Percentiles rank a stretch among this genome's conserved stretches.
phyloP scores from a whole-genome alignment of 2,888 invertebrate genomes.

The Heliothis peltigera region DNA sequence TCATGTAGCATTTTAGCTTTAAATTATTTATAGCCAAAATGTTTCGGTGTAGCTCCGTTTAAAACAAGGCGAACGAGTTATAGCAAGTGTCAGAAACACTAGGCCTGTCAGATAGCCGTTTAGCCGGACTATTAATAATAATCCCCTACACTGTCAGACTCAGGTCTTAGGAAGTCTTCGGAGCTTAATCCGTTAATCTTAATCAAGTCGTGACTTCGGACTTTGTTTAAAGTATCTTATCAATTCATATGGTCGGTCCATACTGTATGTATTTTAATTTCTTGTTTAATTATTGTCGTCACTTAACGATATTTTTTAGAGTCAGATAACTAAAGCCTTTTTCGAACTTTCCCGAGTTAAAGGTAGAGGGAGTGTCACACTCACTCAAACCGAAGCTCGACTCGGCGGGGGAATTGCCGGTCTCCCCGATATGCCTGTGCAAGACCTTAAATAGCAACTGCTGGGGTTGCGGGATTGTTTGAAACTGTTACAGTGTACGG shows the following conservation, averaged over 20 bases:
- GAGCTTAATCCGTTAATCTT: slow-evolving; percentile 74
- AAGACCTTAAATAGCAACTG: too few relatives aligned
- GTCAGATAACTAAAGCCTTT: too few relatives aligned
- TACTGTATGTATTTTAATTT: too few relatives aligned
- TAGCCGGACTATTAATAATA: slow-evolving; percentile 72
- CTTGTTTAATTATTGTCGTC: too few relatives aligned
- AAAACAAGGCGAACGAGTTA: slow-evolving; percentile 47
- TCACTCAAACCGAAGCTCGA: too few relatives aligned
- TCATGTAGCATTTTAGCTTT: not conserved
- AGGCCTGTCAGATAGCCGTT: slow-evolving; percentile 62
- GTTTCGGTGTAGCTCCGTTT: slow-evolving; percentile 17
- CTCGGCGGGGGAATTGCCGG: too few relatives aligned
- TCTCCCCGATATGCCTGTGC: too few relatives aligned
- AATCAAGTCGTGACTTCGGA: slow-evolving; percentile 73
- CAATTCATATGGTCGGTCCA: slow-evolving; percentile 39
- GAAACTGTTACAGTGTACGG: too few relatives aligned
- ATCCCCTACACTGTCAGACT: slow-evolving; percentile 62
- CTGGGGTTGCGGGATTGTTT: too few relatives aligned
- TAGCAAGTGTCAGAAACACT: slow-evolving; percentile 46
- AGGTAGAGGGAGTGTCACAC: too few relatives aligned
- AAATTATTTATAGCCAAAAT: slow-evolving; percentile 17
- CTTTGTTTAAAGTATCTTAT: slow-evolving; percentile 58
- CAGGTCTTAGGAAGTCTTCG: slow-evolving; percentile 67
- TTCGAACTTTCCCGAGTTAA: too few relatives aligned
- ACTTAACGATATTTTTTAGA: too few relatives aligned